phyloP scores from a whole-genome alignment of 2,797 vertebrate species.

The Falco peregrinus region DNA sequence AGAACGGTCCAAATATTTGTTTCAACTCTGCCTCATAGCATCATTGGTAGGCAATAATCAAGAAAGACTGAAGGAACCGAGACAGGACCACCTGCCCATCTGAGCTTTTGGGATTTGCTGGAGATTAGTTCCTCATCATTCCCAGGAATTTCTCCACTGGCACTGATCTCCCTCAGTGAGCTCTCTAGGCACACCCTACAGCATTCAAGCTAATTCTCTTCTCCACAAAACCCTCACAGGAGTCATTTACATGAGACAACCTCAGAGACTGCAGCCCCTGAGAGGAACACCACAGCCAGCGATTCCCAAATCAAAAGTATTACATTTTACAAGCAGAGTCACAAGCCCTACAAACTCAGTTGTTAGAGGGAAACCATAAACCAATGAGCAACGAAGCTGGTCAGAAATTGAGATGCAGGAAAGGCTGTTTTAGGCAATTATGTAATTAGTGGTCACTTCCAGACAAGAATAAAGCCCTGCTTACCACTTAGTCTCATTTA shows the following conservation, averaged over 20 bases:
- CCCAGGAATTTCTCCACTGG: not conserved
- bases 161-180: not conserved
- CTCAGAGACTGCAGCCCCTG: not conserved
- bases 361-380: constrained; percentile 31
- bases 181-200: not conserved
- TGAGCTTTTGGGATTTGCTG: not conserved
- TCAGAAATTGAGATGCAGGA: constrained; percentile 21
- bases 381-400: not conserved
- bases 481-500: not conserved
- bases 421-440: constrained; percentile 33
- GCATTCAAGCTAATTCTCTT: not conserved
- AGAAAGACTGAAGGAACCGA: not conserved
- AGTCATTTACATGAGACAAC: not conserved
- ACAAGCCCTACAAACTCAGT: not conserved
- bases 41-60: not conserved
- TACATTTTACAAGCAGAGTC: constrained; percentile 30
- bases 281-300: not conserved
- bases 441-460: constrained; percentile 43
- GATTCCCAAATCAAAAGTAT: not conserved
- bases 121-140: not conserved
- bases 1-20: fast-evolving
- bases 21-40: not conserved
- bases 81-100: not conserved
- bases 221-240: not conserved
- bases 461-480: not conserved